These are phyloP conservation scores for Platichthys flesus DNA, from an alignment of 2,113 vertebrate genomes.

Conservation along the genomic window DNA sequence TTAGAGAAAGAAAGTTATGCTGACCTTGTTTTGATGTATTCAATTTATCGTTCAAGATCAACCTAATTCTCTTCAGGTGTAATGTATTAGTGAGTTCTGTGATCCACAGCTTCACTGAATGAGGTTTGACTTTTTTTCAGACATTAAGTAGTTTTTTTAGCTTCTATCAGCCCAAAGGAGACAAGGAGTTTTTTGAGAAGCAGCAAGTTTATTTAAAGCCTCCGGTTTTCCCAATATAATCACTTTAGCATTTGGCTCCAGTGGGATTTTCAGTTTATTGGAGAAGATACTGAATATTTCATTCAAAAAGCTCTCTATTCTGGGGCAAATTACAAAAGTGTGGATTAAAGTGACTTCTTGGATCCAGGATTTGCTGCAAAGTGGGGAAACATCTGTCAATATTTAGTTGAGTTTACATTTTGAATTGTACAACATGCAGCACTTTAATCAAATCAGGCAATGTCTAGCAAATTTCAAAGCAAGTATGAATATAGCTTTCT, in stretches of 20 bases:
- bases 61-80: neutral
- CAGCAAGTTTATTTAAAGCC: slow-evolving; percentile 1
- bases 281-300: neutral
- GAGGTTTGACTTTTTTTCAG: neutral
- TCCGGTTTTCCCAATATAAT: neutral
- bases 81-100: neutral
- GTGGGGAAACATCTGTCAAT: neutral
- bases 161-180: neutral
- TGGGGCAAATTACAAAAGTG: neutral
- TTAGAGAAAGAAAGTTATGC: neutral
- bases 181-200: neutral
- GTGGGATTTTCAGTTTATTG: neutral
- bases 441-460: neutral
- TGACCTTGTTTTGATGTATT: too few species aligned
- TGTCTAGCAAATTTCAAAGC: neutral
- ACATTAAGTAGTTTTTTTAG: neutral
- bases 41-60: neutral
- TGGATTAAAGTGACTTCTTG: neutral
- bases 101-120: neutral
- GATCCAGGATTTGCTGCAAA: neutral
- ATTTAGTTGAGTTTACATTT: neutral
- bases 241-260: slow-evolving; percentile 1
- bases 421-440: neutral
- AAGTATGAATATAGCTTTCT: neutral
- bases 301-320: neutral